phyloP scores from a whole-genome alignment of 2,113 vertebrate genomes.

The Asarcornis scutulata region DNA sequence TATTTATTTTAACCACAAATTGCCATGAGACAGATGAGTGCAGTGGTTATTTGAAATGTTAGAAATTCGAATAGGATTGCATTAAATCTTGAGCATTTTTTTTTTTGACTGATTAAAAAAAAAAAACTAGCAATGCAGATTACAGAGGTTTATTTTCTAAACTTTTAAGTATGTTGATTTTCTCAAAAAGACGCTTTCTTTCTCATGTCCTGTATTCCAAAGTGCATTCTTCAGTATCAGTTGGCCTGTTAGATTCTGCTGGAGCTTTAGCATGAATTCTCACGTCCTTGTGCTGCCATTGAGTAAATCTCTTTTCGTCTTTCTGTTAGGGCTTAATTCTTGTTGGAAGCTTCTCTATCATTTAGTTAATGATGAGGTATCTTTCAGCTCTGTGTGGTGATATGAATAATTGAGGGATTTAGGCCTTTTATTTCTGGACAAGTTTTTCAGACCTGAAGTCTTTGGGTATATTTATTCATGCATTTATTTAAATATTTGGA shows the following conservation, averaged over 20 bases:
- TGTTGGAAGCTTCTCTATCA: background rate
- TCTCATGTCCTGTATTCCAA: background rate
- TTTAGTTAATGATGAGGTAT: background rate
- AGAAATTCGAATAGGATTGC: background rate
- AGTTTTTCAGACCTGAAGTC: background rate
- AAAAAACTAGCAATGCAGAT: background rate
- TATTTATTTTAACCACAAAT: background rate
- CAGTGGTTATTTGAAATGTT: background rate
- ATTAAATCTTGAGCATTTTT: background rate
- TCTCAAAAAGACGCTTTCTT: background rate
- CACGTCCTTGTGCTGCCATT: background rate
- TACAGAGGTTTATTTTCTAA: background rate
- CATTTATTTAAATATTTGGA: background rate
- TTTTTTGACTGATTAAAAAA: background rate
- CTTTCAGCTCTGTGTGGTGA: background rate
- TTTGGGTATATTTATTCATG: background rate
- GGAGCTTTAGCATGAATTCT: background rate
- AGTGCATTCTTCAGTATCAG: background rate
- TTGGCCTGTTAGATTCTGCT: background rate
- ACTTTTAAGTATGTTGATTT: background rate
- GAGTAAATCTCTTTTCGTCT: background rate
- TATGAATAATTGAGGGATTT: background rate
- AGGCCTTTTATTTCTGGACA: background rate
- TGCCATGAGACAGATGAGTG: background rate
- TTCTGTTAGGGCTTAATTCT: background rate